These are phyloP conservation scores for Heliconius sara DNA, from an alignment of 2,888 invertebrate species.

Conservation along the genomic window DNA sequence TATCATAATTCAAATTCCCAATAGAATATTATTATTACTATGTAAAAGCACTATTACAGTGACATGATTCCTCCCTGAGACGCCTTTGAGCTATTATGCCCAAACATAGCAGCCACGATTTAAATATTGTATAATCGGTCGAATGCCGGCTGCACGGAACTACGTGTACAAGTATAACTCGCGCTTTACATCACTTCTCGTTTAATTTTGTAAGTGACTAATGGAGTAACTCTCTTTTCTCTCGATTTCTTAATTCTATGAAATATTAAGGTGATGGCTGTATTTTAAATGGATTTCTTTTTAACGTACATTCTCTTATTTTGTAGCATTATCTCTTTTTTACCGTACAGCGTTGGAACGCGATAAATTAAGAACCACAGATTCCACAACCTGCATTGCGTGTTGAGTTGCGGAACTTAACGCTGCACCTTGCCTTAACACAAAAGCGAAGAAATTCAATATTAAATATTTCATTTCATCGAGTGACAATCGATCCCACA, in stretches of 20 bases:
- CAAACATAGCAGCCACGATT: slow-evolving; percentile 10
- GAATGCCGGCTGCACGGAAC: slow-evolving; percentile 2
- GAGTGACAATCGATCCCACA: too few relatives aligned
- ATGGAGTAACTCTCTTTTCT: not conserved
- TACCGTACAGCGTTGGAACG: too few relatives aligned
- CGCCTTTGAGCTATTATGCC: slow-evolving; percentile 18
- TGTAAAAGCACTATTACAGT: not conserved
- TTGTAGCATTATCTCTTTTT: too few relatives aligned
- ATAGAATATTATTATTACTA: not conserved
- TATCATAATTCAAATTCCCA: not conserved
- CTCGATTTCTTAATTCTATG: not conserved
- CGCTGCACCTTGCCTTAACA: too few relatives aligned
- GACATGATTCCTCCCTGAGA: slow-evolving; percentile 7
- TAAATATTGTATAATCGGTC: slow-evolving; percentile 21
- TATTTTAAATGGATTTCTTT: too few relatives aligned
- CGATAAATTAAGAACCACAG: too few relatives aligned
- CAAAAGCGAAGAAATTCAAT: too few relatives aligned
- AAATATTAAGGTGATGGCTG: too few relatives aligned
- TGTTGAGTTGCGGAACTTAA: too few relatives aligned
- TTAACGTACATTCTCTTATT: too few relatives aligned
- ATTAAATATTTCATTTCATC: too few relatives aligned
- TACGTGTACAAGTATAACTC: not conserved
- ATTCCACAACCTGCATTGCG: too few relatives aligned
- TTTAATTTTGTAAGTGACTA: not conserved
- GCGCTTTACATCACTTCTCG: not conserved